phyloP scores from a whole-genome alignment of 1,140 invertebrate genomes.

The Geopemphigus sp. region DNA sequence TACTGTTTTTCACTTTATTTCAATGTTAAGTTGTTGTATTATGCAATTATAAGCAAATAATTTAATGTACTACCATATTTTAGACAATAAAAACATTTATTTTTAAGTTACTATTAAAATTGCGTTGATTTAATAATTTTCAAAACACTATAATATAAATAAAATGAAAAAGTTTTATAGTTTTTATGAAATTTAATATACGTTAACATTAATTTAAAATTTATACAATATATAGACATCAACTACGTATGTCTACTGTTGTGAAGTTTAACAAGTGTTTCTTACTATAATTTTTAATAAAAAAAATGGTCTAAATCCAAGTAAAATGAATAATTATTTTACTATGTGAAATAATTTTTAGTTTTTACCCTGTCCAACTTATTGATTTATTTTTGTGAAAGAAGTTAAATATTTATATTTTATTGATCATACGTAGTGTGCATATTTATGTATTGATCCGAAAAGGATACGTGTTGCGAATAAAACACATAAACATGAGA shows the following conservation, averaged over 20 bases:
- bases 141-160: too few relatives aligned
- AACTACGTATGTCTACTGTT: too few relatives aligned
- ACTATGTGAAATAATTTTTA: not conserved
- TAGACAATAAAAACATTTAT: not conserved
- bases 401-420: not conserved
- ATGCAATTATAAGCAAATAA: not conserved
- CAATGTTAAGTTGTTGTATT: not conserved
- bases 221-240: too few relatives aligned
- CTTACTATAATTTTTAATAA: too few relatives aligned
- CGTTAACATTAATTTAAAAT: too few relatives aligned
- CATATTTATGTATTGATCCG: conserved; percentile 39
- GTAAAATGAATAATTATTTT: not conserved
- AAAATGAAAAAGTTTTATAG: too few relatives aligned
- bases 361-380: not conserved
- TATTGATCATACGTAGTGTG: not conserved
- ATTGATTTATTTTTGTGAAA: conserved; percentile 1
- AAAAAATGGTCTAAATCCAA: too few relatives aligned
- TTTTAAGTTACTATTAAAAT: not conserved
- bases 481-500: conserved; percentile 23
- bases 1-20: not conserved
- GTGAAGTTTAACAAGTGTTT: too few relatives aligned
- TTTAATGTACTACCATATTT: not conserved
- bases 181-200: too few relatives aligned
- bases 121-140: not conserved
- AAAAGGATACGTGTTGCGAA: conserved; percentile 34